Conservation (phyloP, 2,888 invertebrate species). For the Drosophila nr. fundita region DNA sequence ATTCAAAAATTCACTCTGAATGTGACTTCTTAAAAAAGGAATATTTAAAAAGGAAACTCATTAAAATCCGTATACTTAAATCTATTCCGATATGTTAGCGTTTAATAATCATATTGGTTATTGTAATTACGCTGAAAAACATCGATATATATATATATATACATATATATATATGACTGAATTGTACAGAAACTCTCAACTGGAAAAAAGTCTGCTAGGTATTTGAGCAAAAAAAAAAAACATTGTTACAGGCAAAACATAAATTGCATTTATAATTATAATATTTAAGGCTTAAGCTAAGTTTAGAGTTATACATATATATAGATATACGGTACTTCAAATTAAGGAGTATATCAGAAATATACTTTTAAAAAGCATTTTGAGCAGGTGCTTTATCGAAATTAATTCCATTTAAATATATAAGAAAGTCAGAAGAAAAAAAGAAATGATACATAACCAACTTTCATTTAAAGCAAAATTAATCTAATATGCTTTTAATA, state of each 20-base stretch:
- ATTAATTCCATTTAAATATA: background rate
- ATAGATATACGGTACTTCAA: background rate
- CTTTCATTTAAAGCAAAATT: background rate
- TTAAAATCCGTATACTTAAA: background rate
- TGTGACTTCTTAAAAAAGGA: background rate
- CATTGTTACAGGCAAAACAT: slow-evolving; percentile 26
- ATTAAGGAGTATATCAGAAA: slow-evolving; percentile 1
- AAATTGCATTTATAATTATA: slow-evolving; percentile 22
- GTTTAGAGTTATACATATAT: background rate
- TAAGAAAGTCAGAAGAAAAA: background rate
- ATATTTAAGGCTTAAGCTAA: background rate
- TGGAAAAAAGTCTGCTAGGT: slow-evolving; percentile 45
- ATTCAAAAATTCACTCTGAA: background rate
- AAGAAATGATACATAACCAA: background rate
- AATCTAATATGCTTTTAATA: background rate
- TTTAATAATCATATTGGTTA: slow-evolving; percentile 1
- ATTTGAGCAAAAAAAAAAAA: slow-evolving; percentile 20
- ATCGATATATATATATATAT: slow-evolving; percentile 5
- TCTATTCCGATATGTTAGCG: background rate
- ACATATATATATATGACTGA: slow-evolving; percentile 46
- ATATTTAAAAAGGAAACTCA: background rate
- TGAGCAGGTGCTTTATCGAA: background rate
- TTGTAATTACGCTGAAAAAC: background rate
- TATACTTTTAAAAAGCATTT: slow-evolving; percentile 1
- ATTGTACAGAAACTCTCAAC: slow-evolving; percentile 37